phyloP scores from a whole-genome alignment of 2,113 vertebrate genomes.

The Dryoscopus gambensis region DNA sequence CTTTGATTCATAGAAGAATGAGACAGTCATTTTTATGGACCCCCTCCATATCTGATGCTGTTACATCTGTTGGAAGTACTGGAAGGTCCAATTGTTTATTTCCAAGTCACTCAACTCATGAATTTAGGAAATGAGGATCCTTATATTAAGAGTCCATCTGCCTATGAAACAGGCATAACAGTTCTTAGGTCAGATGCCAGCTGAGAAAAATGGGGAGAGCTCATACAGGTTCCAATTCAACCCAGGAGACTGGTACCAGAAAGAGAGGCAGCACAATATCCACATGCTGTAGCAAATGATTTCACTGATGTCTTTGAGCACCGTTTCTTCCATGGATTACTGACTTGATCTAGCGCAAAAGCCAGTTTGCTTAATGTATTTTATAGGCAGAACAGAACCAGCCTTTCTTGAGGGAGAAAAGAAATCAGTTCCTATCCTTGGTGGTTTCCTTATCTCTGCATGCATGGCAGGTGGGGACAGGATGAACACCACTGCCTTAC shows the following conservation, averaged over 20 bases:
- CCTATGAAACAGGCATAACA: neutral
- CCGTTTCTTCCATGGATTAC: conserved; percentile 9
- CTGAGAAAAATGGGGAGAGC: neutral
- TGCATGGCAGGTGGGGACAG: neutral
- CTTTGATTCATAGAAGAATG: neutral
- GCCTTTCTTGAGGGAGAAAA: neutral
- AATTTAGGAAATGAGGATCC: neutral
- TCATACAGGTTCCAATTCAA: conserved; percentile 44
- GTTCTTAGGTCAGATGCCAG: neutral
- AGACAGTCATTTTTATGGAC: neutral
- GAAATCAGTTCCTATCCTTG: neutral
- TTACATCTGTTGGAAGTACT: neutral
- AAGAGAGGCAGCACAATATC: neutral
- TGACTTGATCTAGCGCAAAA: neutral
- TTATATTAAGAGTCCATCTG: neutral
- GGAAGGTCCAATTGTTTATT: neutral
- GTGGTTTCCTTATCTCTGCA: neutral
- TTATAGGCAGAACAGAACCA: neutral
- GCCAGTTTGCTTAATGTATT: neutral
- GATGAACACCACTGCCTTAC: neutral
- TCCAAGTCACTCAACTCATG: neutral
- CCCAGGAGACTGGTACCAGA: conserved; percentile 35
- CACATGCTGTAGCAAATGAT: conserved; percentile 17
- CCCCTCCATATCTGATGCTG: neutral
- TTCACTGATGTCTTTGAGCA: conserved; percentile 16